phyloP scores from a whole-genome alignment of 2,888 invertebrate species.

The Sminthurides aquaticus region DNA sequence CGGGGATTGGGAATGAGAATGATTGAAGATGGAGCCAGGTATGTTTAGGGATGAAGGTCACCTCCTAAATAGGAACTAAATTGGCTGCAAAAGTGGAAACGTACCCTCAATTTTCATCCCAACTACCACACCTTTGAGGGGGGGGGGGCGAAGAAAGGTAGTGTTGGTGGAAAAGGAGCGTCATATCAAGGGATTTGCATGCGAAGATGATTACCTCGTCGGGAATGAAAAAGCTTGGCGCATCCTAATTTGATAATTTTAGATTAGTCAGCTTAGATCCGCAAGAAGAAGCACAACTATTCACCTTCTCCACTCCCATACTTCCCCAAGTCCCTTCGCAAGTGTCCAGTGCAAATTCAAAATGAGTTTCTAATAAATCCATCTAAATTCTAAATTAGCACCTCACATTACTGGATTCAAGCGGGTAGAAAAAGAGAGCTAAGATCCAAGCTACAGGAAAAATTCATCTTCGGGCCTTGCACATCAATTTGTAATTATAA shows the following conservation, averaged over 20 bases:
- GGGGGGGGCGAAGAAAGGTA: not conserved
- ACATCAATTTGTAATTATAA: no score
- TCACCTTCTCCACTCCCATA: not conserved
- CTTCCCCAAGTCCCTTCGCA: not conserved
- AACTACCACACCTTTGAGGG: not conserved
- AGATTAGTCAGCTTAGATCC: no score
- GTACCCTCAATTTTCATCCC: not conserved
- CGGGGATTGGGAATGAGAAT: no score
- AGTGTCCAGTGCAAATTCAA: not conserved
- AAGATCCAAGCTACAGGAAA: no score
- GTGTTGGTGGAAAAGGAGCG: not conserved
- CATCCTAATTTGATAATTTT: no score
- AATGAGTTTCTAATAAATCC: no score
- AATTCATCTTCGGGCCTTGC: no score
- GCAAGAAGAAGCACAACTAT: not conserved
- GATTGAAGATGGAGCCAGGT: no score
- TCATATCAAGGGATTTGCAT: slow-evolving; percentile 1
- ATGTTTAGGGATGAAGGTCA: slow-evolving; percentile 1
- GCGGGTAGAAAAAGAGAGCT: no score
- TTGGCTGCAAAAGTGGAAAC: slow-evolving; percentile 2
- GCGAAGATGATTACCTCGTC: not conserved
- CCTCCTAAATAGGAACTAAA: slow-evolving; percentile 4
- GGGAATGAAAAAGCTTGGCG: no score
- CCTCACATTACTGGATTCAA: no score
- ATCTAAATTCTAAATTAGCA: no score